A percentile compares a stretch with the other conserved stretches of the same genome.
phyloP scores from a whole-genome alignment of 2,797 vertebrate genomes.

The Botia almorhae region DNA sequence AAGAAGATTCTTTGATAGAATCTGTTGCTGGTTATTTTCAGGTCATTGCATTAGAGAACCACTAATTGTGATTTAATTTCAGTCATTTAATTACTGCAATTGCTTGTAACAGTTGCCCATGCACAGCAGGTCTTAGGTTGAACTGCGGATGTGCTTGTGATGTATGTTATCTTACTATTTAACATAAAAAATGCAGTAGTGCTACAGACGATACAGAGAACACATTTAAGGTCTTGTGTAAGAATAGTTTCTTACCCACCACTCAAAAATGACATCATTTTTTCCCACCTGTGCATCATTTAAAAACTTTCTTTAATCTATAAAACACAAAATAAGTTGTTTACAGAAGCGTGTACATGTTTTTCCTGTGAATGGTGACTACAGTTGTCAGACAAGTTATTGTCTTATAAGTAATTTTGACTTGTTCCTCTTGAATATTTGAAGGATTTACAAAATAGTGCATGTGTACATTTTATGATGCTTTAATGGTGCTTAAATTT shows the following conservation, averaged over 20 bases:
- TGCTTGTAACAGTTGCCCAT: slow-evolving; percentile 22
- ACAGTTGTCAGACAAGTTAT: background rate
- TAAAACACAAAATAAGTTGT: background rate
- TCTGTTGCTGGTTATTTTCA: slow-evolving; percentile 45
- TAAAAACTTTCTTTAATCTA: background rate
- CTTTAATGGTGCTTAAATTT: background rate
- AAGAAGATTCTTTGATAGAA: background rate
- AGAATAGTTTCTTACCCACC: background rate
- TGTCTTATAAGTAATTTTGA: background rate
- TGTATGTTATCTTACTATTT: background rate
- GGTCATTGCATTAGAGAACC: slow-evolving; percentile 52
- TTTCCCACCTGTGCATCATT: background rate
- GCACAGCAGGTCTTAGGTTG: background rate
- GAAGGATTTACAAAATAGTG: background rate
- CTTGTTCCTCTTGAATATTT: background rate
- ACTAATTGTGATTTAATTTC: slow-evolving; percentile 41
- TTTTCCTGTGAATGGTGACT: background rate
- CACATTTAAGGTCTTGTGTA: background rate
- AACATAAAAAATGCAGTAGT: no score
- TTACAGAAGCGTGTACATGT: background rate
- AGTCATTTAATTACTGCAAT: slow-evolving; percentile 54
- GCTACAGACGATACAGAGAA: no score
- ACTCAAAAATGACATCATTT: background rate
- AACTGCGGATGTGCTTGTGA: background rate
- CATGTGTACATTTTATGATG: background rate